These are phyloP conservation scores for Harmothoe impar DNA, from an alignment of 2,888 invertebrate genomes.

Conservation along the genomic window DNA sequence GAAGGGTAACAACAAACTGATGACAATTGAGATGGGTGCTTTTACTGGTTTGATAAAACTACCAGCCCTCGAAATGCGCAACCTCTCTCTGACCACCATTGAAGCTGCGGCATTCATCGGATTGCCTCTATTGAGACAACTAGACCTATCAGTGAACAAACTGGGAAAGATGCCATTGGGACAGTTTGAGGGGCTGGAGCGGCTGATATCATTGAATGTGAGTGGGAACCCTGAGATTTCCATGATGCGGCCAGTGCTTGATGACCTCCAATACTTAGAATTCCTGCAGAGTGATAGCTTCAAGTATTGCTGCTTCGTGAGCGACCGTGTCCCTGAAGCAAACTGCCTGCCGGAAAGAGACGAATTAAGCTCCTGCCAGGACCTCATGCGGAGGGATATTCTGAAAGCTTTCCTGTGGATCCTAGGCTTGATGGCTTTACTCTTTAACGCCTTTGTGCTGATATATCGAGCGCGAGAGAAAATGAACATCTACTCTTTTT, in stretches of 20 bases:
- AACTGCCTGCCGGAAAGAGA: slow-evolving; percentile 74
- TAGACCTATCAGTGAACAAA: slow-evolving; percentile 35
- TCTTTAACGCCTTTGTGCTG: slow-evolving; percentile 70
- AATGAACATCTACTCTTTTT: slow-evolving; percentile 25
- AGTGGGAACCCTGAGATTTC: not conserved
- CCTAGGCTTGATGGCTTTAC: slow-evolving; percentile 69
- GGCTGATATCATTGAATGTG: not conserved
- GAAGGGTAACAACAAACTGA: not conserved
- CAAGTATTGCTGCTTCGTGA: slow-evolving; percentile 64
- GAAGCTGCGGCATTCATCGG: not conserved
- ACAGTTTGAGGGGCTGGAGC: not conserved
- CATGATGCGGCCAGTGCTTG: not conserved
- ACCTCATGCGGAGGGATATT: slow-evolving; percentile 71
- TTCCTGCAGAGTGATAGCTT: slow-evolving; percentile 56
- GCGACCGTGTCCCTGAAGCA: slow-evolving; percentile 59
- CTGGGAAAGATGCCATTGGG: not conserved
- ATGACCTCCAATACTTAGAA: slow-evolving; percentile 40
- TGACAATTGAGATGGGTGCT: not conserved
- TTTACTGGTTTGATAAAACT: not conserved
- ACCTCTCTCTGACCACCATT: not conserved
- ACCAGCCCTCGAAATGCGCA: not conserved
- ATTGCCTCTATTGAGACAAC: not conserved
- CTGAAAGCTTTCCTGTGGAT: slow-evolving; percentile 71
- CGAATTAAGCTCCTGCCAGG: slow-evolving; percentile 72
- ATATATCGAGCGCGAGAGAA: slow-evolving; percentile 64